Evolutionary conservation across 2,888 invertebrate genomes (phyloP).

Genomic region (Phortica okadai): DNA sequence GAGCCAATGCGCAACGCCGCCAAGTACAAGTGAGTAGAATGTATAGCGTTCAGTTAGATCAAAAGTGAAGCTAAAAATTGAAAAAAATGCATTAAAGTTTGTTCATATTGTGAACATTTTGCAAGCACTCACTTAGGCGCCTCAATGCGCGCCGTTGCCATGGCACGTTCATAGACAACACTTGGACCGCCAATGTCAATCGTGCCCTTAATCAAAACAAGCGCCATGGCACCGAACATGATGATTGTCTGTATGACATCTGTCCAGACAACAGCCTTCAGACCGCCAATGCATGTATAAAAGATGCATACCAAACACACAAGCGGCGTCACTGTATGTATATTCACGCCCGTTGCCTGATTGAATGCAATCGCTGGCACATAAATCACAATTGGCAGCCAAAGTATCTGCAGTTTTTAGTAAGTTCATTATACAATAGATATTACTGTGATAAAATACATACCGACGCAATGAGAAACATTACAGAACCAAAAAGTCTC

Average conservation of each 20-base stretch:
- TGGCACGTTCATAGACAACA: constrained; percentile 79
- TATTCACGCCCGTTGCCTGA: constrained; percentile 87
- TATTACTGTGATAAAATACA: not conserved
- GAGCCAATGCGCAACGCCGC: constrained; percentile 85
- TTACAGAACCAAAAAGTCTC: constrained; percentile 81
- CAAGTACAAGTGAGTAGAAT: constrained; percentile 83
- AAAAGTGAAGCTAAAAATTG: constrained; percentile 79
- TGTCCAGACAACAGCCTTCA: constrained; percentile 84
- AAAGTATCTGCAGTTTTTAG: constrained; percentile 78
- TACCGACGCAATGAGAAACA: constrained; percentile 82
- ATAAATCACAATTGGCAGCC: constrained; percentile 85
- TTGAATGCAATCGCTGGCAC: constrained; percentile 86
- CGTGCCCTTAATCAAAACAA: constrained; percentile 82
- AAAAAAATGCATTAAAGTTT: constrained; percentile 15
- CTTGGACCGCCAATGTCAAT: constrained; percentile 81
- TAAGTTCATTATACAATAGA: constrained; percentile 1
- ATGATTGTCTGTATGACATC: constrained; percentile 83
- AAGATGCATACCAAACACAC: constrained; percentile 88
- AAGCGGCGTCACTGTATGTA: constrained; percentile 84
- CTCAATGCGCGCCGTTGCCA: constrained; percentile 80
- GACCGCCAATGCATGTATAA: constrained; percentile 85
- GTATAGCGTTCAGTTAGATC: constrained; percentile 86
- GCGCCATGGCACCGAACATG: constrained; percentile 83
- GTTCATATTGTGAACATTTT: not conserved
- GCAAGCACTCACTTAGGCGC: constrained; percentile 78